These are phyloP conservation scores for Melanchra persicariae DNA, from an alignment of 2,888 invertebrate genomes.

Conservation along the genomic window DNA sequence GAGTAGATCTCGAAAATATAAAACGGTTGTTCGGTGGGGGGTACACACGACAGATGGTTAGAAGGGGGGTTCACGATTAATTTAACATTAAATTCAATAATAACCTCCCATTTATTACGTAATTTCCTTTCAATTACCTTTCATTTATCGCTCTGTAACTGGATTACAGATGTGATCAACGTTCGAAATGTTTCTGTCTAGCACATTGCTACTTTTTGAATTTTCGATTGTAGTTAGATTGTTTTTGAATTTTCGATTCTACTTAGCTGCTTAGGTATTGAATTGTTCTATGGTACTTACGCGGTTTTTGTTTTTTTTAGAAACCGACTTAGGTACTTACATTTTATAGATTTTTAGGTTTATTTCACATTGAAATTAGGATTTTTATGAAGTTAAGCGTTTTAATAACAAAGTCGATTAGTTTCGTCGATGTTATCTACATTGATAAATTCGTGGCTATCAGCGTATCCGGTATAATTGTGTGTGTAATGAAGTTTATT, in stretches of 20 bases:
- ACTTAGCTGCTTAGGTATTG: conserved; percentile 18
- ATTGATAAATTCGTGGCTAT: conserved; percentile 59
- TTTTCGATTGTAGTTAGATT: neutral
- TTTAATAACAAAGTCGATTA: conserved; percentile 61
- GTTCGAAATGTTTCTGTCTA: conserved; percentile 62
- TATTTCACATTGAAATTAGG: neutral
- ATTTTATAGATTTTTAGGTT: neutral
- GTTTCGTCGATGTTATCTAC: conserved; percentile 62
- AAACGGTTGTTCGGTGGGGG: conserved; percentile 68
- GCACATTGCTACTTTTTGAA: conserved; percentile 49
- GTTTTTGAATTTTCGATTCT: neutral
- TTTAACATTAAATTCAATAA: conserved; percentile 91
- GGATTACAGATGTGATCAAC: conserved; percentile 81
- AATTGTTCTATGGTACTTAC: neutral
- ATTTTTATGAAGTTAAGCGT: conserved; percentile 31
- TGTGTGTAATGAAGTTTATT: conserved; percentile 59
- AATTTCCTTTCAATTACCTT: conserved; percentile 90
- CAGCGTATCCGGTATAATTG: conserved; percentile 61
- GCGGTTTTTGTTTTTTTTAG: conserved; percentile 4
- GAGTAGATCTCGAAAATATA: conserved; percentile 70
- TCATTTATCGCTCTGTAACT: conserved; percentile 89
- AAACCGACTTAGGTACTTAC: neutral
- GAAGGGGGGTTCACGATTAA: conserved; percentile 85
- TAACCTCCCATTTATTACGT: conserved; percentile 90
- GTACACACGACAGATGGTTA: conserved; percentile 86